Base-by-base conservation (phyloP, 2,888 invertebrate species). In the Metalampra italica region DNA sequence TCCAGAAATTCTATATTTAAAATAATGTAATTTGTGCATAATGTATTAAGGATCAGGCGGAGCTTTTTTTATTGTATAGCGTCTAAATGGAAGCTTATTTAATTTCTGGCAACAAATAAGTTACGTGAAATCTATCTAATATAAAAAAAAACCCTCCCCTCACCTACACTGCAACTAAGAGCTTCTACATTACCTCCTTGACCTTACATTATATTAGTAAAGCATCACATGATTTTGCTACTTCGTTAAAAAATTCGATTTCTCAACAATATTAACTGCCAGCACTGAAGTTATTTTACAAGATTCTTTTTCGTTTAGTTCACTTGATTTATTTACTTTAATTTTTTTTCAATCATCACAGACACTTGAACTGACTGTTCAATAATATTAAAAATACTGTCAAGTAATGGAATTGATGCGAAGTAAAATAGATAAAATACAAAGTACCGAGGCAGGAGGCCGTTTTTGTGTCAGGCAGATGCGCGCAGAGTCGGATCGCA, bases 161-260 rank as follows among this genome's bases (percentile, higher is more conserved):
- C 22, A 22, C 22, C 22, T 22, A 22, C 22, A 5, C 22, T 22
- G 22, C 5, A 22, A 5, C 22, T 5, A 22, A 22, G 22, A 2
- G 5, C 22, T 22, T 22, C 22, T 22, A 22, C 3, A 3, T 22
- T 5, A 22, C 22, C 22, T 22, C 22, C 3, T 22, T 3, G 5
- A 22, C 22, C 22, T 22, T 22, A 22, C 5, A 22, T 22, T 22
- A 22, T 22, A 22, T 22, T 22, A 70, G 69, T 74, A 76, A 72
- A 69, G 77, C 76, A 78, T 83, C 82, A 81, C 83, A 78, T 75
- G 77, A 67, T 65, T 77, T 78, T 57, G 62, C 62, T 14, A 38
- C 29, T 46, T 49, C 45, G 38, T 34, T 42, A 39, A 22, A 46
- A 60, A 58, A 58, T 56, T 59, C 59, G 55, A 61, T 58, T 46